These are phyloP conservation scores for Aleadryas rufinucha DNA, from an alignment of 2,113 vertebrate genomes.

Conservation along the genomic window DNA sequence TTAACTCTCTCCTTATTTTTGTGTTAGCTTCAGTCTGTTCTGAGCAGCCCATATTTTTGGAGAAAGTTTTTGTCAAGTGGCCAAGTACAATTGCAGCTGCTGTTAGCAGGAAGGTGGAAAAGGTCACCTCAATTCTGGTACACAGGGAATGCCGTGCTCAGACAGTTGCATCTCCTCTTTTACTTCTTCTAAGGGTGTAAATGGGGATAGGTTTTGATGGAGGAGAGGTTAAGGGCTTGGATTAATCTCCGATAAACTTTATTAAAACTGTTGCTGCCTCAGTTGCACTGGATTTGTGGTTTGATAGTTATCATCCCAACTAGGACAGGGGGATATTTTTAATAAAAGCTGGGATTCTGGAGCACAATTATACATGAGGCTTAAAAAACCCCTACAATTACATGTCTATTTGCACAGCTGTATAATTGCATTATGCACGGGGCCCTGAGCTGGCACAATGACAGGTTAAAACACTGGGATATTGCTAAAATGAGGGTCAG, in stretches of 20 bases:
- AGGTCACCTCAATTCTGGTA: not conserved
- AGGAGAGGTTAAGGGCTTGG: not conserved
- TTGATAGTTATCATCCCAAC: not conserved
- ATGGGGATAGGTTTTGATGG: not conserved
- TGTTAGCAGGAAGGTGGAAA: conserved; percentile 8
- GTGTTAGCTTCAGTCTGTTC: not conserved
- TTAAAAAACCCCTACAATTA: not conserved
- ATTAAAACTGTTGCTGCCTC: not conserved
- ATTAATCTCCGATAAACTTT: not conserved
- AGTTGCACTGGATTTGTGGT: not conserved
- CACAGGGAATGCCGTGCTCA: fast-evolving
- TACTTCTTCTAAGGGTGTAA: not conserved
- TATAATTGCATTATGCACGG: conserved; percentile 37
- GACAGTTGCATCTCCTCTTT: not conserved
- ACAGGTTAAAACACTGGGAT: conserved; percentile 17
- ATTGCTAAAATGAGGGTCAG: conserved; percentile 27
- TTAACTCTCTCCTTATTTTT: not conserved
- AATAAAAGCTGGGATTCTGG: conserved; percentile 26
- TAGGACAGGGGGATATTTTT: not conserved
- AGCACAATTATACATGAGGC: not conserved
- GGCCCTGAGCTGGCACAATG: conserved; percentile 34
- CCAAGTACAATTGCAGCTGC: conserved; percentile 25
- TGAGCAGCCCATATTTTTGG: not conserved
- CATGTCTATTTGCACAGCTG: conserved; percentile 43
- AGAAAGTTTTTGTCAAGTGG: not conserved